Percentiles rank a stretch among this genome's conserved stretches.
phyloP scores from a whole-genome alignment of 2,797 vertebrate genomes.

The Xenopus petersii region DNA sequence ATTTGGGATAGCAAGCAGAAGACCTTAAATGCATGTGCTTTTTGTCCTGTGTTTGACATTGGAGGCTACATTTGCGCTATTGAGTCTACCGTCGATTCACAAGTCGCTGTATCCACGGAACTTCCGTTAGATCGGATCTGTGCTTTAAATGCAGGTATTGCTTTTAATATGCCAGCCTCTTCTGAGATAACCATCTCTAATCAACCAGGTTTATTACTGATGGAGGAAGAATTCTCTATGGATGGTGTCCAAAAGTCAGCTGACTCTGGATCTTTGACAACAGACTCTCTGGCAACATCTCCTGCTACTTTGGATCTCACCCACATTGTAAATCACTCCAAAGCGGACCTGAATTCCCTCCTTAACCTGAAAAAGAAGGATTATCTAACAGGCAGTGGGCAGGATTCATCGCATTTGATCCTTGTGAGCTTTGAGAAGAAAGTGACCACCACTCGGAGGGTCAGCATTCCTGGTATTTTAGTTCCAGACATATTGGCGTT shows the following conservation, averaged over 20 bases:
- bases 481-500: slow-evolving; percentile 87
- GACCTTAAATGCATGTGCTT: slow-evolving; percentile 75
- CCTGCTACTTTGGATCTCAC: slow-evolving; percentile 80
- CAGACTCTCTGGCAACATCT: slow-evolving; percentile 63
- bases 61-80: slow-evolving; percentile 83
- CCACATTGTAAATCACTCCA: slow-evolving; percentile 75
- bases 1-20: slow-evolving; percentile 85
- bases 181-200: slow-evolving; percentile 62
- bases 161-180: slow-evolving; percentile 68
- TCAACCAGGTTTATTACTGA: slow-evolving; percentile 56
- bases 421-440: slow-evolving; percentile 86
- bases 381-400: slow-evolving; percentile 72
- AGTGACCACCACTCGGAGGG: slow-evolving; percentile 84
- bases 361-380: slow-evolving; percentile 75
- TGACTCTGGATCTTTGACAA: slow-evolving; percentile 69
- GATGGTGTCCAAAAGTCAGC: slow-evolving; percentile 75
- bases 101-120: slow-evolving; percentile 86
- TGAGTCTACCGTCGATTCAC: slow-evolving; percentile 76
- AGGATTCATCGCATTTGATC: slow-evolving; percentile 84
- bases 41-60: slow-evolving; percentile 87
- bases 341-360: slow-evolving; percentile 80
- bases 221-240: slow-evolving; percentile 69
- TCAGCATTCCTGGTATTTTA: slow-evolving; percentile 85
- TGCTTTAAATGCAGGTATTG: slow-evolving; percentile 76
- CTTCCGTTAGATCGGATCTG: slow-evolving; percentile 83